Base-by-base conservation (phyloP, 2,113 vertebrate genomes). In the Chinchilla lanigera region DNA sequence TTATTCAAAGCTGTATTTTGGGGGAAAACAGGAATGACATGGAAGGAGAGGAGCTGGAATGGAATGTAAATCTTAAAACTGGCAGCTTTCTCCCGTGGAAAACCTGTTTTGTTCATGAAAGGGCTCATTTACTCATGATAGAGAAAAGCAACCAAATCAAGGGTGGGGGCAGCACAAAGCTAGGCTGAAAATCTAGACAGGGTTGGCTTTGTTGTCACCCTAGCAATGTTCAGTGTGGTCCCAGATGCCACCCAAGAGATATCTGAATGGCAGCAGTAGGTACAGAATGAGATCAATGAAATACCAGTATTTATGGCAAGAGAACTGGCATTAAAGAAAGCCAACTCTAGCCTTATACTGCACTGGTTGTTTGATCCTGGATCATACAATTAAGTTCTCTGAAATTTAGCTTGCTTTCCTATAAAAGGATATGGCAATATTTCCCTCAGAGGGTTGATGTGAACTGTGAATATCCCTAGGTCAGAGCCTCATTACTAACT, bases 321-420 rank as follows among this genome's bases (percentile, higher is more conserved):
- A 93, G 38, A 69, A 82, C 7, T 5, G 50, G 41, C 22, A 0
- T 4, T 78, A 22, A 67, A 61, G 58, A 52, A 0, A 65, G 12
- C 78, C 19, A 35, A 52, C 0, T 38, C 10, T 47, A 44, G 35
- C 54, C 41, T 30, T 11, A 3, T 61, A 60, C 20, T 94, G 88
- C 52, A 44, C 2, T 7, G 13, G 26, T 30, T 81, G 0, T 75
- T 65, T 82, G 90, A 89, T 14, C 38, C 38, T 60, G 82, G 28
- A 65, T 38, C 65, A 88, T 63, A 69, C 7, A 71, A 78, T 86
- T 33, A 78, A 38, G 30, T 6, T 85, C 38, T 69, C 35, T 86
- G 81, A 87, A 90, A 75, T 93, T 84, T 9, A 58, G 5, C 33
- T 86, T 89, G 61, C 35, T 89, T 54, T 75, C 47, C 52, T 95